Percentiles rank a stretch among this genome's conserved stretches.
phyloP scores from a whole-genome alignment of 1,140 invertebrate species.

The Temnothorax curvispinosus region DNA sequence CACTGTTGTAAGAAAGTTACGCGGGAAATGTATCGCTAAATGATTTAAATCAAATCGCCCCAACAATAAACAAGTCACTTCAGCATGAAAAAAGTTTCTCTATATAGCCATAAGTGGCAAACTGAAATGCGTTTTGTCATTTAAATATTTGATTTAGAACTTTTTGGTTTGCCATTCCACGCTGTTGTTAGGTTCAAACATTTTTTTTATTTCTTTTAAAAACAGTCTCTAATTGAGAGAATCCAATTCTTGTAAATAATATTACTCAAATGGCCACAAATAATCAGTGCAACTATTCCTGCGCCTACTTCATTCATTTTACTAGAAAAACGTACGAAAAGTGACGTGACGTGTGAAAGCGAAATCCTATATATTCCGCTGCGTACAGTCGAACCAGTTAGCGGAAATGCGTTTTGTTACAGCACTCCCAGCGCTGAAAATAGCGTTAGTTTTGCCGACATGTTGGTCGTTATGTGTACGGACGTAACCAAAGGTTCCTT shows the following conservation, averaged over 20 bases:
- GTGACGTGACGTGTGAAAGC: constrained; percentile 32
- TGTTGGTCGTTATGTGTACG: constrained; percentile 4
- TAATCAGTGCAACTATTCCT: neutral
- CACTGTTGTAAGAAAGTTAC: neutral
- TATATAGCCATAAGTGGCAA: too few relatives aligned
- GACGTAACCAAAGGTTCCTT: constrained; percentile 14
- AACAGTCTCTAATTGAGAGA: neutral
- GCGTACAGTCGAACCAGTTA: neutral
- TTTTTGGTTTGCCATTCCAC: neutral
- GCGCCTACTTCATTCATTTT: neutral
- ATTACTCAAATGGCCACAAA: neutral
- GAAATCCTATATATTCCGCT: constrained; percentile 29
- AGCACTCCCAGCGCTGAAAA: constrained; percentile 15
- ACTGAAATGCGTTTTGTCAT: constrained; percentile 6
- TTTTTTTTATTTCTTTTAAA: neutral
- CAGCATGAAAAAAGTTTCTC: neutral
- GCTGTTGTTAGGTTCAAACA: neutral
- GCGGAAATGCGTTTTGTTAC: constrained; percentile 13
- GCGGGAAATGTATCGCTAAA: neutral
- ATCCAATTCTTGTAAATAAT: neutral
- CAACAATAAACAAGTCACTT: neutral
- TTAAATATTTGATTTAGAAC: neutral
- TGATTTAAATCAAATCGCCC: neutral
- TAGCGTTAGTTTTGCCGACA: constrained; percentile 22
- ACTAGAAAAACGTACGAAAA: neutral